A percentile compares a stretch with the other conserved stretches of the same genome.
Conservation (phyloP, 2,797 vertebrate species). For the Poecilia picta region DNA sequence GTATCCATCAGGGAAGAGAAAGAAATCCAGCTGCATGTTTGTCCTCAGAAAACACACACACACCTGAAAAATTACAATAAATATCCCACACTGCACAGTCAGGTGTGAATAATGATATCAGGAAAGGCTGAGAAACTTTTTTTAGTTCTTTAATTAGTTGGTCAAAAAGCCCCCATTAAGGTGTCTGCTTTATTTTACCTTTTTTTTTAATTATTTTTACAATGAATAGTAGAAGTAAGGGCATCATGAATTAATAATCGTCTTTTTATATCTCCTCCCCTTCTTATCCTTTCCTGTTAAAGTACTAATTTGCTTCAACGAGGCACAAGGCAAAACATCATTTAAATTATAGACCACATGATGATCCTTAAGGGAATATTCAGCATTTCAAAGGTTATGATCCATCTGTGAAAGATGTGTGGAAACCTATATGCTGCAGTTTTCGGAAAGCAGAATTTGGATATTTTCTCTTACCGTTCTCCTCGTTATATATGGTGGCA, state of each 20-base stretch:
- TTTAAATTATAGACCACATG: background rate
- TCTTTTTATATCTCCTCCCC: background rate
- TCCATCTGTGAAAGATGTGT: background rate
- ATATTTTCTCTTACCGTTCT: background rate
- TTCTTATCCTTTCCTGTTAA: background rate
- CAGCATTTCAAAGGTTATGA: background rate
- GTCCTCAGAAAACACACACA: conserved; percentile 3
- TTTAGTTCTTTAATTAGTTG: background rate
- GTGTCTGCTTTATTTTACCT: background rate
- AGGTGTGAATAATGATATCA: conserved; percentile 47
- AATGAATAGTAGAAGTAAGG: background rate
- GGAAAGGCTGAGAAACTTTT: conserved; percentile 34
- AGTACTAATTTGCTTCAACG: background rate
- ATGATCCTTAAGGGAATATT: background rate
- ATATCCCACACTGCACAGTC: conserved; percentile 28
- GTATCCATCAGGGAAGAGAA: conserved; percentile 60
- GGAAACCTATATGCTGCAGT: background rate
- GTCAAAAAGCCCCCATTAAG: background rate
- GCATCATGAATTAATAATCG: background rate
- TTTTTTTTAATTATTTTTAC: background rate
- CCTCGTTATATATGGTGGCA: background rate
- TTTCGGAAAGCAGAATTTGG: background rate
- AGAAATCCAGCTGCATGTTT: conserved; percentile 44
- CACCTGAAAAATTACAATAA: conserved; percentile 22
- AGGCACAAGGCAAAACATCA: background rate